phyloP scores from a whole-genome alignment of 2,888 invertebrate genomes.

The Phaonia tiefii region DNA sequence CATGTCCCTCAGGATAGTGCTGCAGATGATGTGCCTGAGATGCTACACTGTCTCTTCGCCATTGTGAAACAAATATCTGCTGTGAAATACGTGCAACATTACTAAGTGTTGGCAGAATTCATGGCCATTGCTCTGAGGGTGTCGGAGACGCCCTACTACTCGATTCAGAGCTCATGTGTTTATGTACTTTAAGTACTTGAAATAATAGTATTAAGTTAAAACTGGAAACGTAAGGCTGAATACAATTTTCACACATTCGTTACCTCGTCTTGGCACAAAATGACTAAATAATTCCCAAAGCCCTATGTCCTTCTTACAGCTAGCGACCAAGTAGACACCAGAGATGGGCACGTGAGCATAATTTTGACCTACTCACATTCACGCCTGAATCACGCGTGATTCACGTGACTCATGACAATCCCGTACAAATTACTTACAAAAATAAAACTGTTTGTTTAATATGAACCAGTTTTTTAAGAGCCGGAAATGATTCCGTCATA shows the following conservation, averaged over 20 bases:
- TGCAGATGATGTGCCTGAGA: conserved; percentile 20
- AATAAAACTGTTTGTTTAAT: too few relatives aligned
- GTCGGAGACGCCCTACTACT: background rate
- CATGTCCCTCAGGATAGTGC: background rate
- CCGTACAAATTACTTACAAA: too few relatives aligned
- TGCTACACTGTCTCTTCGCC: background rate
- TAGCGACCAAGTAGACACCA: too few relatives aligned
- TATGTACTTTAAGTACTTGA: background rate
- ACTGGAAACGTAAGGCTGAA: conserved; percentile 18
- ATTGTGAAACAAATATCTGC: conserved; percentile 6
- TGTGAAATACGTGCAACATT: background rate
- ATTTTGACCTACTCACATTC: too few relatives aligned
- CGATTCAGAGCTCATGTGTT: background rate
- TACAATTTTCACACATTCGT: background rate
- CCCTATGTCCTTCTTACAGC: background rate
- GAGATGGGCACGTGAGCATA: too few relatives aligned
- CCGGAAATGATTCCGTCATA: too few relatives aligned
- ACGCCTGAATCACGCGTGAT: too few relatives aligned
- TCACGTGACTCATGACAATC: too few relatives aligned
- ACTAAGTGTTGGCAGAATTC: background rate
- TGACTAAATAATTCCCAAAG: background rate
- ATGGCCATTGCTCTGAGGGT: background rate
- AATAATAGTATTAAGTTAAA: background rate
- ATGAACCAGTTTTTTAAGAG: too few relatives aligned
- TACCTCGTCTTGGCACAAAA: background rate